phyloP scores from a whole-genome alignment of 2,113 vertebrate species.

The Elachura formosa region DNA sequence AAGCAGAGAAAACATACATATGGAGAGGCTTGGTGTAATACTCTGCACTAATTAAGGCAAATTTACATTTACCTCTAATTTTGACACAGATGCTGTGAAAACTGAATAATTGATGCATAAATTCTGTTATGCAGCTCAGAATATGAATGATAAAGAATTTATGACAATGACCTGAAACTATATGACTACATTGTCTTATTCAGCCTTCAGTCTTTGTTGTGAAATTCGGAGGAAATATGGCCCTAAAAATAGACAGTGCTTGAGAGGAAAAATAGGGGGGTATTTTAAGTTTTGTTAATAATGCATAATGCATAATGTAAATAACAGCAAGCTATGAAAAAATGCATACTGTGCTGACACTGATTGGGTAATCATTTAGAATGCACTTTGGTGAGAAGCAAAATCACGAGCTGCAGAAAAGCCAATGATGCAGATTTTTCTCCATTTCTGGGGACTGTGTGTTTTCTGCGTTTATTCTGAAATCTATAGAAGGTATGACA shows the following conservation, averaged over 20 bases:
- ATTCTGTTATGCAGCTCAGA: not conserved
- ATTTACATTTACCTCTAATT: not conserved
- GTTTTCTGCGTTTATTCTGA: not conserved
- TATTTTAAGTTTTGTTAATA: not conserved
- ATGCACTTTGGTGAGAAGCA: not conserved
- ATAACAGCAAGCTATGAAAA: not conserved
- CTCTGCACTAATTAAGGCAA: not conserved
- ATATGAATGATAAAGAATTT: not conserved
- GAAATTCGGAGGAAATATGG: not conserved
- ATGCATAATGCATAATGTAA: not conserved
- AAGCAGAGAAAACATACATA: not conserved
- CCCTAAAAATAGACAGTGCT: not conserved
- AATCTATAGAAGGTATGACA: not conserved
- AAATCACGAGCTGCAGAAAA: not conserved
- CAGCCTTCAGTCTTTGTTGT: not conserved
- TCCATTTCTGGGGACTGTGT: not conserved
- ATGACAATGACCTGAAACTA: not conserved
- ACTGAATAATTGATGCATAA: not conserved
- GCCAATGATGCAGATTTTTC: not conserved
- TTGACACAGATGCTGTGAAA: not conserved
- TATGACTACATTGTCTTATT: not conserved
- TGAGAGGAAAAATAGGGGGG: not conserved
- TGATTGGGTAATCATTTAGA: not conserved
- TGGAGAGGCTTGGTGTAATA: not conserved
- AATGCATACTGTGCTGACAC: not conserved